phyloP scores from a whole-genome alignment of 2,888 invertebrate genomes.

The Cetonia aurata region DNA sequence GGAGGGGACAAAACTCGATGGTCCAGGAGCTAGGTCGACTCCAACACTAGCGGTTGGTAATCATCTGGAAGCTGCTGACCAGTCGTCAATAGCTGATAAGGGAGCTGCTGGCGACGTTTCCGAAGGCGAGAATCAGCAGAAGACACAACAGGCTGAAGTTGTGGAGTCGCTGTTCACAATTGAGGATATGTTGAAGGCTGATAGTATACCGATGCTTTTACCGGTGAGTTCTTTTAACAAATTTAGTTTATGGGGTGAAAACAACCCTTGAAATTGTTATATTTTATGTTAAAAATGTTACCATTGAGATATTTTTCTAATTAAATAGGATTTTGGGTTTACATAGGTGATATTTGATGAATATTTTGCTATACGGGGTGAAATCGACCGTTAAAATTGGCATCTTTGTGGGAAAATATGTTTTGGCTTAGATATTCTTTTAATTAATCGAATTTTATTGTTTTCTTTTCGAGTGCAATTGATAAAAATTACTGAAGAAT shows the following conservation, averaged over 20 bases:
- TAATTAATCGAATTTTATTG: no score
- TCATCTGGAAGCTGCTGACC: conserved; percentile 43
- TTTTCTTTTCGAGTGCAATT: no score
- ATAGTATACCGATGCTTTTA: conserved; percentile 80
- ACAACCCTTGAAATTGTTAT: no score
- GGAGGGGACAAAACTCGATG: conserved; percentile 41
- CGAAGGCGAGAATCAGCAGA: conserved; percentile 4
- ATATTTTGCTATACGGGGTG: no score
- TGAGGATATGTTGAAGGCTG: conserved; percentile 87
- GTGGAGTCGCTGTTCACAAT: conserved; percentile 75
- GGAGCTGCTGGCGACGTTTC: conserved; percentile 51
- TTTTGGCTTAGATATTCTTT: no score
- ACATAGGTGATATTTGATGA: no score
- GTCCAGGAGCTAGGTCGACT: conserved; percentile 60
- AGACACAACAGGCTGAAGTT: conserved; percentile 15
- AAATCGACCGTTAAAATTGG: no score
- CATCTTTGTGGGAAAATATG: no score
- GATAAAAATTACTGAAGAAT: no score
- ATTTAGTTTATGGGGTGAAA: background rate
- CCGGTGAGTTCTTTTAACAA: conserved; percentile 70
- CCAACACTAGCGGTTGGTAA: conserved; percentile 63
- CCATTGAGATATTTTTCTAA: no score
- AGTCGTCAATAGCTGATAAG: conserved; percentile 63
- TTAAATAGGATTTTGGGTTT: no score
- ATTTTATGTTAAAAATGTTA: background rate